Conservation (phyloP, 2,113 vertebrate species). For the Garra rufa region DNA sequence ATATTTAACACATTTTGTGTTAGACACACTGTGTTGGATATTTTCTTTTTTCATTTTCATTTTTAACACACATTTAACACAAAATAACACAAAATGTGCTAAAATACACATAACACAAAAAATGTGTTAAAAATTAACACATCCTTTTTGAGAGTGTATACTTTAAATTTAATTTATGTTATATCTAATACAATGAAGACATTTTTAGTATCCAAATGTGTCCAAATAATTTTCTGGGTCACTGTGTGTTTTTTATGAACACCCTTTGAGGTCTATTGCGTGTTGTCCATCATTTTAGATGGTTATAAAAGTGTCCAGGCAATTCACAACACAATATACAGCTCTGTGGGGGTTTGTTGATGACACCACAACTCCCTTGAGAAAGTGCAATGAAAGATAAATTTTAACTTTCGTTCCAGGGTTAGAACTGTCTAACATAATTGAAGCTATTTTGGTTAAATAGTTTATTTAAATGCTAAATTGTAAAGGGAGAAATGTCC, state of each 20-base stretch:
- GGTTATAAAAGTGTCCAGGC: not conserved
- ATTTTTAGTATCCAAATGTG: not conserved
- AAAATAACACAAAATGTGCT: no score
- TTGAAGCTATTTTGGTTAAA: conserved; percentile 10
- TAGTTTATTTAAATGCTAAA: not conserved
- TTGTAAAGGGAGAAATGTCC: not conserved
- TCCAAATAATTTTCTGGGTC: not conserved
- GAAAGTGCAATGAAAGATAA: conserved; percentile 19
- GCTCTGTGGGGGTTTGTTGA: conserved; percentile 5
- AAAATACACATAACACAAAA: no score
- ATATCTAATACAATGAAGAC: not conserved
- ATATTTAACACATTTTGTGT: no score
- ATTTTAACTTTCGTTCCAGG: not conserved
- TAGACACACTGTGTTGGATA: no score
- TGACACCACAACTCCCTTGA: conserved; percentile 19
- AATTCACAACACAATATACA: conserved; percentile 30
- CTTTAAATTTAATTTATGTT: no score
- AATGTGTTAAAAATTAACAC: no score
- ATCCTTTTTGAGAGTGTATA: no score
- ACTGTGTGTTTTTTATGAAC: not conserved
- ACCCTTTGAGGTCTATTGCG: not conserved
- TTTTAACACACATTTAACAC: no score
- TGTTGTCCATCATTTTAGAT: conserved; percentile 18
- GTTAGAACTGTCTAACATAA: conserved; percentile 15
- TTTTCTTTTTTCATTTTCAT: no score